phyloP scores from a whole-genome alignment of 2,113 vertebrate species.

The Rhineura floridana region DNA sequence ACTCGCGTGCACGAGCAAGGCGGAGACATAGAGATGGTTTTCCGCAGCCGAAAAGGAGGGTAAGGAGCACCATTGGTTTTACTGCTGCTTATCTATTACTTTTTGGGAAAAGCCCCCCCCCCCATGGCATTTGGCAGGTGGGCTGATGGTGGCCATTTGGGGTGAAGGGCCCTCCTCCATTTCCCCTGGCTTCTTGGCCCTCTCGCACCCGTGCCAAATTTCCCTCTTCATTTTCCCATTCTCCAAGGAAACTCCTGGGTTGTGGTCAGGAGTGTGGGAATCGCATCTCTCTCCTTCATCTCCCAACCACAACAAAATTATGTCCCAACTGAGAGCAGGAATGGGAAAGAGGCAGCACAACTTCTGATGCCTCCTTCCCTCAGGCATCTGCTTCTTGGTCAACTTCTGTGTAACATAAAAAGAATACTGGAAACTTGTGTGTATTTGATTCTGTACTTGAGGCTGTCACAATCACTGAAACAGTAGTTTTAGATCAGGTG shows the following conservation, averaged over 20 bases:
- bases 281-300: neutral
- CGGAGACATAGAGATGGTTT: conserved; percentile 86
- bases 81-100: neutral
- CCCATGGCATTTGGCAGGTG: neutral
- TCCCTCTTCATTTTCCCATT: neutral
- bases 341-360: neutral
- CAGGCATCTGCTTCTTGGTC: neutral
- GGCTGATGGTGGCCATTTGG: neutral
- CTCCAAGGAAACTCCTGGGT: neutral
- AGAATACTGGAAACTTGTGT: too few species aligned
- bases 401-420: neutral
- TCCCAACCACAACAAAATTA: neutral
- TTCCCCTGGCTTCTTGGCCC: neutral
- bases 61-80: conserved; percentile 69
- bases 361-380: neutral
- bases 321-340: neutral
- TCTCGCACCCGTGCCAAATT: neutral
- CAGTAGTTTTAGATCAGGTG: too few species aligned
- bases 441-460: neutral
- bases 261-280: neutral
- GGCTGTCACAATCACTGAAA: neutral
- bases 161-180: neutral
- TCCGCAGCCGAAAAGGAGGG: conserved; percentile 83
- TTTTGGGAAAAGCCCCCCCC: neutral
- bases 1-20: conserved; percentile 76